Evolutionary conservation across 2,888 invertebrate species (phyloP).

Genomic region (Eilema depressum): DNA sequence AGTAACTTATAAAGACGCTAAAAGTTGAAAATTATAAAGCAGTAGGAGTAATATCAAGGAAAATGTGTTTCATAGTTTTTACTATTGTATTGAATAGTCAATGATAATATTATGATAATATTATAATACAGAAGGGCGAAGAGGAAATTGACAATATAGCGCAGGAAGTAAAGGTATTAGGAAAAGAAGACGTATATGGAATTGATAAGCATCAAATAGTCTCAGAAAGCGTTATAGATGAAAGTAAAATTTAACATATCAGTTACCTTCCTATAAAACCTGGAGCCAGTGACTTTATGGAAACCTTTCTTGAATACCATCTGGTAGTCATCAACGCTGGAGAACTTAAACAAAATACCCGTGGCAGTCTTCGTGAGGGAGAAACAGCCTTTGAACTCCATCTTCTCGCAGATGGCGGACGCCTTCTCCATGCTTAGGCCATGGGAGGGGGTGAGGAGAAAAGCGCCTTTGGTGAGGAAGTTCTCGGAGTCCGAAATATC

Average conservation of each 20-base stretch:
- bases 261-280: slow-evolving; percentile 94
- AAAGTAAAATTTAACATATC: slow-evolving; percentile 34
- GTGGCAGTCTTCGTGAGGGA: slow-evolving; percentile 95
- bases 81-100: not conserved
- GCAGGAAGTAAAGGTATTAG: slow-evolving; percentile 13
- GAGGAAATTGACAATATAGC: slow-evolving; percentile 45
- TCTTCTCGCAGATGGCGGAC: slow-evolving; percentile 94
- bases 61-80: not conserved
- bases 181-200: slow-evolving; percentile 16
- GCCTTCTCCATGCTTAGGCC: slow-evolving; percentile 95
- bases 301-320: slow-evolving; percentile 95
- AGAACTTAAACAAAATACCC: slow-evolving; percentile 95
- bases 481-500: slow-evolving; percentile 92
- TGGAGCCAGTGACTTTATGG: slow-evolving; percentile 94
- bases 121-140: slow-evolving; percentile 62
- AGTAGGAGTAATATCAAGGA: not conserved
- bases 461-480: slow-evolving; percentile 94
- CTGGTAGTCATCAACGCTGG: slow-evolving; percentile 94
- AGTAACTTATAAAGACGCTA: not conserved
- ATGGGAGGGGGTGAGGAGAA: slow-evolving; percentile 94
- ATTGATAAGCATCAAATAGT: slow-evolving; percentile 18
- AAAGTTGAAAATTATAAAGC: not conserved
- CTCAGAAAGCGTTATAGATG: slow-evolving; percentile 32
- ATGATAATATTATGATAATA: no score
- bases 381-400: slow-evolving; percentile 95